Percentiles rank a stretch among this genome's conserved stretches.
phyloP scores from a whole-genome alignment of 1,140 invertebrate species.

The Vanessa tameamea region DNA sequence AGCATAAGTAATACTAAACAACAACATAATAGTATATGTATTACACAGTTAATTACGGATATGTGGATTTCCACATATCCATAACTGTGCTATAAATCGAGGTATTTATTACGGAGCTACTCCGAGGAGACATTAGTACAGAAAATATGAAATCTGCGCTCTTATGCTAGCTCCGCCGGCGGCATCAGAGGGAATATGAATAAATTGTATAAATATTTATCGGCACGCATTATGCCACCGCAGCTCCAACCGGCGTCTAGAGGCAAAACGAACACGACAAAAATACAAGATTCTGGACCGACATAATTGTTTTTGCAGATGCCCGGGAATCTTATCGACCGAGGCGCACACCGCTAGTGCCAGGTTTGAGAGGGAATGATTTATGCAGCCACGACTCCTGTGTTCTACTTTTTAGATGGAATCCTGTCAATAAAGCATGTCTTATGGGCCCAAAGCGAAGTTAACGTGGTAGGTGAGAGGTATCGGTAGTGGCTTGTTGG shows the following conservation, averaged over 20 bases:
- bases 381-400: constrained; percentile 49
- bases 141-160: constrained; percentile 19
- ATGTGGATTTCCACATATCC: not conserved
- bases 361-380: constrained; percentile 67
- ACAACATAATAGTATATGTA: too few relatives aligned
- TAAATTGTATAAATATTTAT: constrained; percentile 79
- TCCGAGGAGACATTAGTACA: constrained; percentile 12
- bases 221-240: constrained; percentile 66
- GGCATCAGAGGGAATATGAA: constrained; percentile 57
- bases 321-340: constrained; percentile 60
- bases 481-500: constrained; percentile 36
- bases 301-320: constrained; percentile 75
- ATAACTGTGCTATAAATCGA: not conserved
- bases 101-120: not conserved
- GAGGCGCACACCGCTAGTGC: constrained; percentile 67
- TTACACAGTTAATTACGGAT: too few relatives aligned
- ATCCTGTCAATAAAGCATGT: constrained; percentile 45
- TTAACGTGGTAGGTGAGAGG: constrained; percentile 38
- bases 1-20: too few relatives aligned
- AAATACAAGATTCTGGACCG: constrained; percentile 62
- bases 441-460: constrained; percentile 43
- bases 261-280: constrained; percentile 56
- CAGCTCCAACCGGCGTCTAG: constrained; percentile 52
- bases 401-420: constrained; percentile 48
- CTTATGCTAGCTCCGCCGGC: constrained; percentile 33